Percentiles rank a stretch among this genome's conserved stretches.
Conservation (phyloP, 1,140 invertebrate genomes). For the Drosophila setifemur region DNA sequence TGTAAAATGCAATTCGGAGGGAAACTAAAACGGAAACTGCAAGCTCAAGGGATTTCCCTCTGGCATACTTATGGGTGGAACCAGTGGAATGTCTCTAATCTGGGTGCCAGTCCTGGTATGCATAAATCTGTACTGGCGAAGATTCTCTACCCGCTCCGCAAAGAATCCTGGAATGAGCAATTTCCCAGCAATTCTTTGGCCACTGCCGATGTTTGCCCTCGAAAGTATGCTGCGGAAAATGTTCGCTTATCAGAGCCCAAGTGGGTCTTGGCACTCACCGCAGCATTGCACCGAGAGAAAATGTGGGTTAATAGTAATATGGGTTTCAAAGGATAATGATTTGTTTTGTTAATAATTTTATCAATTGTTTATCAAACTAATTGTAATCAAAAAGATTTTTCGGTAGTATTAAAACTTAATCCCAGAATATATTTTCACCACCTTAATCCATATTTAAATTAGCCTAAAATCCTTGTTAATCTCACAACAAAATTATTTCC, state of each 20-base stretch:
- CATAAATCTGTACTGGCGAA: conserved; percentile 31
- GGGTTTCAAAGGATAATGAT: background rate
- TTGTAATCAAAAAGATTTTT: too few relatives aligned
- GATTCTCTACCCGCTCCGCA: background rate
- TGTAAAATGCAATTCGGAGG: conserved; percentile 18
- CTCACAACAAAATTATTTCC: too few relatives aligned
- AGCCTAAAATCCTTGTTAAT: too few relatives aligned
- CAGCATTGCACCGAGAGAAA: conserved; percentile 6
- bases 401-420: too few relatives aligned
- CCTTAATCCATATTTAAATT: too few relatives aligned
- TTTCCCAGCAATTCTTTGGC: conserved; percentile 38
- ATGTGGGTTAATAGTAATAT: background rate
- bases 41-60: conserved; percentile 1
- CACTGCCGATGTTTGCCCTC: conserved; percentile 29
- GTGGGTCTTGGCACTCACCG: conserved; percentile 8
- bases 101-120: conserved; percentile 11
- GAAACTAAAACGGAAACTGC: conserved; percentile 38
- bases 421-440: too few relatives aligned
- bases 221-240: conserved; percentile 31
- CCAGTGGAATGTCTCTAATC: conserved; percentile 27
- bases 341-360: background rate
- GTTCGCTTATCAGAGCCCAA: conserved; percentile 32
- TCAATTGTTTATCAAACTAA: too few relatives aligned
- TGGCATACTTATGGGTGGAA: conserved; percentile 27
- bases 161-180: conserved; percentile 24